A percentile compares a stretch with the other conserved stretches of the same genome.
These are phyloP conservation scores for Hypomecis punctinalis DNA, from an alignment of 2,888 invertebrate genomes.

Conservation along the genomic window DNA sequence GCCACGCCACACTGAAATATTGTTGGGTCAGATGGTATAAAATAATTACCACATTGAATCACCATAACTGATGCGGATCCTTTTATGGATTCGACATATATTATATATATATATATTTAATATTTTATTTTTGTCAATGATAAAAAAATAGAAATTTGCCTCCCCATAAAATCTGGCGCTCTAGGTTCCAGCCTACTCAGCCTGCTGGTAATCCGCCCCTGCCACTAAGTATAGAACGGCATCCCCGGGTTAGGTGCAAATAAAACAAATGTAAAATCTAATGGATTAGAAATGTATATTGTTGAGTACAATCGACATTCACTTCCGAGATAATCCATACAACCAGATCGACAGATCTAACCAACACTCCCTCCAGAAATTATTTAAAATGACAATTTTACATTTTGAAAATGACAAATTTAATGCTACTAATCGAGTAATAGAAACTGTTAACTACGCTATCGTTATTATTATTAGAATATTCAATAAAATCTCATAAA, in stretches of 20 bases:
- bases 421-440: constrained; percentile 74
- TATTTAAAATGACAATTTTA: constrained; percentile 68
- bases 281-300: constrained; percentile 85
- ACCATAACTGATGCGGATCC: no score
- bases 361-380: constrained; percentile 56
- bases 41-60: no score
- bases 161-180: no score
- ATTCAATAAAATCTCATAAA: constrained; percentile 74
- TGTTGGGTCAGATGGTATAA: no score
- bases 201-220: no score
- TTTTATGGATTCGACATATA: no score
- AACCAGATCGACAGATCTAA: constrained; percentile 54
- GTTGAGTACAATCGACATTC: constrained; percentile 82
- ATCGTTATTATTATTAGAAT: constrained; percentile 71
- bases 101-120: no score
- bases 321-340: constrained; percentile 70
- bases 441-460: constrained; percentile 70
- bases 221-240: no score
- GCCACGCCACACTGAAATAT: no score
- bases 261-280: constrained; percentile 76
- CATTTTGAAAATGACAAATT: constrained; percentile 76
- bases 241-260: constrained; percentile 38
- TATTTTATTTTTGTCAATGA: no score
- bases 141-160: no score
- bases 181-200: no score